Conservation (phyloP, 2,113 vertebrate genomes). For the Arenaria interpres region DNA sequence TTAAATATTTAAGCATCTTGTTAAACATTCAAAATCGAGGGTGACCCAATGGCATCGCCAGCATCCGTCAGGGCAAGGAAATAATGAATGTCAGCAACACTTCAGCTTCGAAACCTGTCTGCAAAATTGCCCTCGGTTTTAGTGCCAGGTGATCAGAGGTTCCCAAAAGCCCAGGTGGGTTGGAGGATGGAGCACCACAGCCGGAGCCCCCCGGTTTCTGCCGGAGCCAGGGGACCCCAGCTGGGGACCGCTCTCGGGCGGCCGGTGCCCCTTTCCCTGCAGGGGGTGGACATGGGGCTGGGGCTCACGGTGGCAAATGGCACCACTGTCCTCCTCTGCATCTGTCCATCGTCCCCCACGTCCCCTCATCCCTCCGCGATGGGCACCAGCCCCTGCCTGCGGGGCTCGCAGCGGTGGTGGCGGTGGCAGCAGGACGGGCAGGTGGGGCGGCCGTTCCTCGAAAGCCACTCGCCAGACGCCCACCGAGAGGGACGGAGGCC, state of each 20-base stretch:
- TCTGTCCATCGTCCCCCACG: accelerated
- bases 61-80: neutral
- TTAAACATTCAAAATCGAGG: neutral
- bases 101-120: neutral
- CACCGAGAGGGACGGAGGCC: neutral
- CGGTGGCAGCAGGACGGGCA: neutral
- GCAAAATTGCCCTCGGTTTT: accelerated
- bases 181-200: neutral
- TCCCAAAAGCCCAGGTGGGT: accelerated
- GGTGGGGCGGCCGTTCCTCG: neutral
- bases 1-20: neutral
- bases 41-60: neutral
- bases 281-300: accelerated
- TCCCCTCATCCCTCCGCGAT: accelerated
- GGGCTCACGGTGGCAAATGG: accelerated
- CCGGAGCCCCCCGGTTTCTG: neutral
- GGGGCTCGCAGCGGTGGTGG: accelerated
- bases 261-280: accelerated
- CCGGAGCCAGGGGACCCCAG: accelerated
- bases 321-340: accelerated
- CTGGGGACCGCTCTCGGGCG: accelerated
- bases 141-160: neutral
- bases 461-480: neutral
- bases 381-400: neutral
- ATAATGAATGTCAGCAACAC: neutral